Evolutionary conservation across 2,797 vertebrate genomes (phyloP).

Genomic region (Tapirus indicus): DNA sequence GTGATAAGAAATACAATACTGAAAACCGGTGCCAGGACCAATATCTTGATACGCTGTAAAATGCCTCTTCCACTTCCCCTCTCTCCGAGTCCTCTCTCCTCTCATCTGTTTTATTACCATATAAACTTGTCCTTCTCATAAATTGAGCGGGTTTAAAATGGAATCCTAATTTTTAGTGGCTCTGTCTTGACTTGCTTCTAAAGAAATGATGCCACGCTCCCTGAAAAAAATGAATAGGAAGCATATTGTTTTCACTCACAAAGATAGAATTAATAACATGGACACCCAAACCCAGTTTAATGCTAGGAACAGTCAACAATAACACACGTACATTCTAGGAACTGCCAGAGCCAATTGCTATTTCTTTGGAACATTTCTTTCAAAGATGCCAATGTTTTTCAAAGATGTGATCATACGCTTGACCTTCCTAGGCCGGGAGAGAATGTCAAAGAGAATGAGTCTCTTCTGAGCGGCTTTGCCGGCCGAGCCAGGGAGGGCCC

Average conservation of each 20-base stretch:
- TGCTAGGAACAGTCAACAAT: neutral
- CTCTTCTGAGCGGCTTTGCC: neutral
- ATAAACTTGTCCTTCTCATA: neutral
- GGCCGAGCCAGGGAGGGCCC: neutral
- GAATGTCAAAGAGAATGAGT: too few species aligned
- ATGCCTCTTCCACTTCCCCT: neutral
- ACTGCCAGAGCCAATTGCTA: accelerated
- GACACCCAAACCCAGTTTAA: neutral
- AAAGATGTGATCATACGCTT: neutral
- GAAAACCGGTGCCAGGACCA: neutral
- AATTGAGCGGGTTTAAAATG: neutral
- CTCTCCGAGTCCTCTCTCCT: neutral
- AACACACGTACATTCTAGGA: neutral
- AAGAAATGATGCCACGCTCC: neutral
- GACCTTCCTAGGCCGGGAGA: neutral
- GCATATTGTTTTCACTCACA: neutral
- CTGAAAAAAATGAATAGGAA: neutral
- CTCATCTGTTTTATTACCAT: neutral
- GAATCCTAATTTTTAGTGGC: neutral
- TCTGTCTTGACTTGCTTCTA: neutral
- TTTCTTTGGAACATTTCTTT: neutral
- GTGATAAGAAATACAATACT: neutral
- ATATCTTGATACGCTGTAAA: neutral
- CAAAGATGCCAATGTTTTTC: neutral
- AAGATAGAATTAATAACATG: neutral